Evolutionary conservation across 2,797 vertebrate genomes (phyloP), one percentile per base, ranked within the genome.

Genomic region (Anguilla marmorata): DNA sequence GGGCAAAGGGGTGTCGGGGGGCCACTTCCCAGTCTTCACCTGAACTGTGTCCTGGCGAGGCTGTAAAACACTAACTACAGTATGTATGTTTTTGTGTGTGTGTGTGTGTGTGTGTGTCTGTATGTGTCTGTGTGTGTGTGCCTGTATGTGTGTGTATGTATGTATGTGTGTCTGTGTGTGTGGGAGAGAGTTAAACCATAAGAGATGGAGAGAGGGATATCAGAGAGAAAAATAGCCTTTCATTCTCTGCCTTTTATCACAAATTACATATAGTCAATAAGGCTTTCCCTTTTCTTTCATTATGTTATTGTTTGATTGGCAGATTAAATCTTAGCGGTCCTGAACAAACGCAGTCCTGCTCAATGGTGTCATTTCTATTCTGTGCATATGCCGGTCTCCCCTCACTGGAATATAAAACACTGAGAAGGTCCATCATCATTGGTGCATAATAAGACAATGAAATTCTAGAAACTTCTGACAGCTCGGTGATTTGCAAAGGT

Each of bases 351-450:
- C 50, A 27, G 83, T 84, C 52, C 56, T 12, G 27, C 56, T 84
- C 83, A 84, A 84, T 54, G 83, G 30, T 84, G 9, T 56, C 14
- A 84, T 84, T 84, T 52, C 50, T 58, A 30, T 9, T 84, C 52
- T 84, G 9, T 9, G 16, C 76, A 21, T 41, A 79, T 79, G 69
- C 37, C 41, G 19, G 41, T 45, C 76, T 45, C 37, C 41, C 6
- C 76, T 45, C 41, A 19, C 76, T 21, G 14, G 76, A 45, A 19
- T 41, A 6, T 79, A 41, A 45, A 79, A 21, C 76, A 21, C 41
- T 41, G 41, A 79, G 41, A 45, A 60, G 3, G 41, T 33, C 69
- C 27, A 11, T 45, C 16, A 45, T 45, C 3, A 16, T 11, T 16
- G 30, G 37, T 21, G 30, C 27, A 33, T 69, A 69, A 69, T 45